Percentiles rank a stretch among this genome's conserved stretches.
Conservation (phyloP, 1,140 invertebrate genomes). For the Centruroides sculpturatus region DNA sequence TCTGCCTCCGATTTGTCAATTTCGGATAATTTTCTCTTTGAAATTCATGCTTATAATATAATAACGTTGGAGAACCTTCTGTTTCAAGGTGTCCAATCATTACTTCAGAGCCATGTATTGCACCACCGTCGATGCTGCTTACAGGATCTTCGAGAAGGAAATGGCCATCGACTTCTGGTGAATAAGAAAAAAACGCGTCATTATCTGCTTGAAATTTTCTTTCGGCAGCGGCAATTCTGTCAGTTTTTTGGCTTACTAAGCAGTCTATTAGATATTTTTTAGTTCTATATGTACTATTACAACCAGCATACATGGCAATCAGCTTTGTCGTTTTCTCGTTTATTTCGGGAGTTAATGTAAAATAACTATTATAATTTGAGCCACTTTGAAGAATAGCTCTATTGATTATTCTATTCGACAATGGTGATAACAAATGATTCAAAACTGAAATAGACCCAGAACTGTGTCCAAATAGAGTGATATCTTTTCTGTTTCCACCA, state of each 20-base stretch:
- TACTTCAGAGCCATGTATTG: too few relatives aligned
- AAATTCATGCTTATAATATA: too few relatives aligned
- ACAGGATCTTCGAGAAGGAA: neutral
- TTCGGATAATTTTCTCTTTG: too few relatives aligned
- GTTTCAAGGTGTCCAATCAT: too few relatives aligned
- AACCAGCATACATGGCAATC: neutral
- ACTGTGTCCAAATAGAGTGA: constrained; percentile 38
- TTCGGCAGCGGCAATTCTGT: neutral
- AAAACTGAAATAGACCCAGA: constrained; percentile 26
- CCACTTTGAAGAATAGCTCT: constrained; percentile 29
- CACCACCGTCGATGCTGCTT: too few relatives aligned
- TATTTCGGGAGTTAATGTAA: neutral
- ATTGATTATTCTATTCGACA: constrained; percentile 14
- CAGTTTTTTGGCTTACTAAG: neutral
- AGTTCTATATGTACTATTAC: neutral
- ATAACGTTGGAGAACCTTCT: too few relatives aligned
- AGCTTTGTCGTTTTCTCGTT: neutral
- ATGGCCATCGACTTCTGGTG: neutral
- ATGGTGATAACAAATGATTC: constrained; percentile 28
- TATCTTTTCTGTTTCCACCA: constrained; percentile 23
- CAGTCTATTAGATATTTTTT: neutral
- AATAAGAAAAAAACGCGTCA: neutral
- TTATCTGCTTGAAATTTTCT: neutral
- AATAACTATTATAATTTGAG: neutral
- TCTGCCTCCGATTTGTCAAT: too few relatives aligned